Evolutionary conservation across 1,140 invertebrate species (phyloP).

Genomic region (Drosophila varians): DNA sequence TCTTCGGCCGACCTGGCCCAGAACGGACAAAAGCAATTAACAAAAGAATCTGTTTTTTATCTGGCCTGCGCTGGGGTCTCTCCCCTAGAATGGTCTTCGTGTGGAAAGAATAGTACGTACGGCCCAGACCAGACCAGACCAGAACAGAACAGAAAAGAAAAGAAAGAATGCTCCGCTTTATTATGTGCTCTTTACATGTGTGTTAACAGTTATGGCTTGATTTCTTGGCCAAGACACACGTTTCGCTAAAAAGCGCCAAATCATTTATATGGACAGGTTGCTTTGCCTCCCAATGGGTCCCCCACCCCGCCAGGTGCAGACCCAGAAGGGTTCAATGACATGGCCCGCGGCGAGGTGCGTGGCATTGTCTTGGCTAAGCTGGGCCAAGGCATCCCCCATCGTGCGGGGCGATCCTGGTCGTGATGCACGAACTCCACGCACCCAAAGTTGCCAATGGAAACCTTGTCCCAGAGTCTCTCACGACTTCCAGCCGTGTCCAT

Average conservation of each 20-base stretch:
- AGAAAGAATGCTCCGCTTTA: conserved; percentile 36
- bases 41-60: conserved; percentile 45
- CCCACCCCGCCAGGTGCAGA: too few species aligned
- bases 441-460: neutral
- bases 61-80: conserved; percentile 3
- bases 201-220: conserved; percentile 71
- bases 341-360: conserved; percentile 15
- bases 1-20: conserved; percentile 9
- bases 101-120: neutral
- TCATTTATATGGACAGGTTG: conserved; percentile 61
- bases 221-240: conserved; percentile 63
- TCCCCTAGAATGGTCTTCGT: neutral
- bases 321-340: conserved; percentile 45
- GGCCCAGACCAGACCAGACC: neutral
- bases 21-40: conserved; percentile 42
- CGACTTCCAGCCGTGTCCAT: conserved; percentile 60
- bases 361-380: conserved; percentile 3
- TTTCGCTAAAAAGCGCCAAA: conserved; percentile 58
- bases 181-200: conserved; percentile 37
- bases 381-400: conserved; percentile 36
- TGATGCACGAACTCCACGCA: conserved; percentile 41
- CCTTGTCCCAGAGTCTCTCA: conserved; percentile 29
- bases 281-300: conserved; percentile 27
- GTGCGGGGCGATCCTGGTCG: conserved; percentile 11
- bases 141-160: conserved; percentile 1